Conservation (phyloP, 2,113 vertebrate genomes). For the Tachysurus vachellii region DNA sequence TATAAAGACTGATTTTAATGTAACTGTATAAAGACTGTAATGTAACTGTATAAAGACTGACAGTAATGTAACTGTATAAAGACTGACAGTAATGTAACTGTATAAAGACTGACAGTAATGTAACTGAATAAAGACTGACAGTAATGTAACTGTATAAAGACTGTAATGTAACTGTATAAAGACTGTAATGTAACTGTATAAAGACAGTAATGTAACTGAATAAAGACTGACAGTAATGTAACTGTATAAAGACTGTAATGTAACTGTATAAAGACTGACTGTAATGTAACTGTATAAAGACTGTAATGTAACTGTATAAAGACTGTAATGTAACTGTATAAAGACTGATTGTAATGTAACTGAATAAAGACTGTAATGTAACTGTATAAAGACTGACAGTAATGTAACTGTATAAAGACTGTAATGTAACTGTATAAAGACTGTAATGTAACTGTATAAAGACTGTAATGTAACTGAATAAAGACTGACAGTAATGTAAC, state of each 20-base stretch:
- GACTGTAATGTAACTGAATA: background rate
- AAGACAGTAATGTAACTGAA: background rate
- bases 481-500: background rate
- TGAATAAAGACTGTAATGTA: too few relatives aligned
- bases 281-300: background rate
- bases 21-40: background rate
- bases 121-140: background rate
- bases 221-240: background rate
- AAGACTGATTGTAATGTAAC: background rate
- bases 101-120: too few relatives aligned
- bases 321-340: background rate
- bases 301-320: background rate
- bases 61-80: background rate
- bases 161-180: background rate
- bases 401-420: too few relatives aligned
- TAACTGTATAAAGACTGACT: background rate
- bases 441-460: background rate
- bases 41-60: too few relatives aligned
- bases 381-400: background rate
- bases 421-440: background rate
- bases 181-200: background rate
- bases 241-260: too few relatives aligned
- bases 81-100: background rate
- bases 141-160: too few relatives aligned
- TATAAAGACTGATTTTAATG: too few relatives aligned